A percentile compares a stretch with the other conserved stretches of the same genome.
phyloP scores from a whole-genome alignment of 2,888 invertebrate genomes.

The Alviniconcha strummeri region DNA sequence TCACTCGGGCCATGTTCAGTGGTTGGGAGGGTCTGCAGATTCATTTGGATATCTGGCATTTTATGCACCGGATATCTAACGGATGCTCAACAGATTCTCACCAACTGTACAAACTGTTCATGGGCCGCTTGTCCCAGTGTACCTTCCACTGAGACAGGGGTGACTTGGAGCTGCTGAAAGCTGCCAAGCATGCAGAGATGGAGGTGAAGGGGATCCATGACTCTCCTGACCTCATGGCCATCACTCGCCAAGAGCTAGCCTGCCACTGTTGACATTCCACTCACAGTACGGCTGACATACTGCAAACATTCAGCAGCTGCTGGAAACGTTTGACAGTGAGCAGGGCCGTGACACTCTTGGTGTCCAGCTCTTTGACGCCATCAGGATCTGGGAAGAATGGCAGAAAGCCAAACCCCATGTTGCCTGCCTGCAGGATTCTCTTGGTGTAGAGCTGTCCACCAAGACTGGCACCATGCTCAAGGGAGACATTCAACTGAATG shows the following conservation, averaged over 20 bases:
- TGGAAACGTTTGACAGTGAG: constrained; percentile 36
- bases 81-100: constrained; percentile 46
- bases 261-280: constrained; percentile 39
- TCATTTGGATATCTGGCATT: constrained; percentile 54
- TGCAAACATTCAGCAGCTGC: constrained; percentile 32
- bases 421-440: constrained; percentile 27
- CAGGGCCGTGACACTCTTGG: constrained; percentile 34
- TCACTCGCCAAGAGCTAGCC: constrained; percentile 36
- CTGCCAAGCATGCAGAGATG: constrained; percentile 39
- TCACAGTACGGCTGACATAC: no score
- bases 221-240: background rate
- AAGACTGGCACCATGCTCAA: constrained; percentile 40
- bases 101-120: constrained; percentile 48
- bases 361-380: constrained; percentile 41
- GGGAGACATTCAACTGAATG: constrained; percentile 44
- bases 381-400: background rate
- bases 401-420: constrained; percentile 37
- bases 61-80: constrained; percentile 47
- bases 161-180: constrained; percentile 37
- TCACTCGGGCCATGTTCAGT: background rate
- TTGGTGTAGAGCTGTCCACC: constrained; percentile 39
- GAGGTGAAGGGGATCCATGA: background rate
- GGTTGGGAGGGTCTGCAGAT: constrained; percentile 42
- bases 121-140: constrained; percentile 42
- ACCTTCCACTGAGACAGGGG: constrained; percentile 46